Base-by-base conservation (phyloP, 2,888 invertebrate species). In the Dicranocentrus wangi region DNA sequence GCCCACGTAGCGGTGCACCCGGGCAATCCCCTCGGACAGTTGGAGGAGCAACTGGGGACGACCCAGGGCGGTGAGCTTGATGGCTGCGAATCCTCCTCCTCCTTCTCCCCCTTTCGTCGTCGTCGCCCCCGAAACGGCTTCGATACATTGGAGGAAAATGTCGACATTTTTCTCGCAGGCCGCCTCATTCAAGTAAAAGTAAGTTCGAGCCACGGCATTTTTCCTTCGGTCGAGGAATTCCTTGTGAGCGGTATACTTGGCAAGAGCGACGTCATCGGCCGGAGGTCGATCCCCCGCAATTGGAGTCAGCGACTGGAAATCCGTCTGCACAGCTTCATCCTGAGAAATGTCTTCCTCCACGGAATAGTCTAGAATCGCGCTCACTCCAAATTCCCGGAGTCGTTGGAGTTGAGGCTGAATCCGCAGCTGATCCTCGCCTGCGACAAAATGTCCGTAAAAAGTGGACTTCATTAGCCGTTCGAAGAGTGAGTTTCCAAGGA, bases 401-500 rank as follows among this genome's bases (percentile, higher is more conserved):
- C 94, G 92, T 88, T 94, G 93, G 87, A 97, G 91, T 71, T 93
- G 93, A 43, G 97, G 97, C 87, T 93, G 92, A 88, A 98, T 96
- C 88, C 93, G 94, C 87, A 93, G 91, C 89, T 95, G 94, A 89
- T 97, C 95, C 89, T 97, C 96, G 78, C 99, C 99, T 69, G 98
- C 99, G 70, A 99, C 99, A 90, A 99, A 99, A 90, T 99, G 99
- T 8, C 99, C 99, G 90, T 99, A 99, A 90, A 99, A 98, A 25
- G 99, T 96, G 61, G 92, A 91, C 89, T 96, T 96, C 97, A 99
- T 98, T 82, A 96, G 86, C 83, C 90, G 87, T 83, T 93, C 92
- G 90, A 99, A 99, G 83, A 98, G 88, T 84, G 90, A 92, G 88
- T 94, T 93, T 42, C 98, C 98, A 81, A 97, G 89, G 76, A 97